Evolutionary conservation across 23 tunicate species (phyloP), one percentile per base, ranked within the genome.

Genomic region (Trididemnum nubilum): DNA sequence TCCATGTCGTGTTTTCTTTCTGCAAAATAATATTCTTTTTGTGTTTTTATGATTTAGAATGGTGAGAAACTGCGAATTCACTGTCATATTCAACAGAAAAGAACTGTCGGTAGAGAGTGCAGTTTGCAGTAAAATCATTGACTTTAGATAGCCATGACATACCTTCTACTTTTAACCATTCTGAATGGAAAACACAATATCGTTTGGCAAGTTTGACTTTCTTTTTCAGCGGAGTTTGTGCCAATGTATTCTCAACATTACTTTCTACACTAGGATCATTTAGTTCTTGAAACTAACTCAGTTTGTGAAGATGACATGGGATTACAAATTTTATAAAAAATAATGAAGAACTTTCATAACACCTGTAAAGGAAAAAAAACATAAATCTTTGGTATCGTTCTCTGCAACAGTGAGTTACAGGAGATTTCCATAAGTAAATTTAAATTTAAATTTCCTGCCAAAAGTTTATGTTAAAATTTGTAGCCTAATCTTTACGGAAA

Each of bases 71-170:
- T 63, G 69, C 69, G 69, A 28, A 63, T 63, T 63, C 23, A 63
- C 69, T 28, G 69, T 63, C 69, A 63, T 63, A 63, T 63, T 63
- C 23, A 63, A 63, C 69, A 63, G 69, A 63, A 63, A 63, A 63
- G 69, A 28, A 63, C 69, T 63, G 69, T 23, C 69, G 69, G n/a
- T n/a, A n/a, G n/a, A n/a, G n/a, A n/a, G n/a, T n/a, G n/a, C n/a
- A n/a, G n/a, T n/a, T n/a, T n/a, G n/a, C n/a, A n/a, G n/a, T n/a
- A n/a, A n/a, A n/a, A n/a, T n/a, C n/a, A n/a, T n/a, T n/a, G n/a
- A n/a, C n/a, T n/a, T n/a, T n/a, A n/a, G n/a, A n/a, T n/a, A n/a
- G n/a, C n/a, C n/a, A n/a, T n/a, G n/a, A n/a, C n/a, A n/a, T n/a
- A n/a, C n/a, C n/a, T n/a, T n/a, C n/a, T n/a, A n/a, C n/a, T n/a